Base-by-base conservation (phyloP, 1,140 invertebrate species). In the Lordiphosa mommai region DNA sequence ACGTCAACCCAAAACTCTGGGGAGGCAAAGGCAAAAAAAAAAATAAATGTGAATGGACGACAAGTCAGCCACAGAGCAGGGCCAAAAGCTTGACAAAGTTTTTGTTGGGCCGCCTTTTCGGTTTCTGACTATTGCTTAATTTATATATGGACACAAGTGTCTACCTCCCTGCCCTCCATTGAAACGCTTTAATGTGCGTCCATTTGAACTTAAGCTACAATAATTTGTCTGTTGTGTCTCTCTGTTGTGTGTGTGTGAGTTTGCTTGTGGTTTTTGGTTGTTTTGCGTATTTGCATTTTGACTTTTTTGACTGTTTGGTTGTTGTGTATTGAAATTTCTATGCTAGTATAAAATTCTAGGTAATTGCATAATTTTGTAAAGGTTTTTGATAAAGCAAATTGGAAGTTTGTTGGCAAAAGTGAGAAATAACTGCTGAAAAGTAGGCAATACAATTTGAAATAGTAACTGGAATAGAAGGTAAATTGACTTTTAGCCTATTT, bases 161-260 rank as follows among this genome's bases (percentile, higher is more conserved):
- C 17, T 23, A 1, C 20, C 27, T 10, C 7, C 9, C 9, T 10
- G 2, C 27, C n/a, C 13, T 32, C 29, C 17, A 20, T 40, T 17
- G 44, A 48, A 8, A 38, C 12, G 60, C 37, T 49, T 67, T 67
- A 67, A 67, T 67, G 52, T 67, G 64, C 40, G 61, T 44, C 53
- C 64, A 67, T 67, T 67, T 67, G 67, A 67, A 58, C 53, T 67
- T 58, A 59, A 67, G 63, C 64, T 58, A 67, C 46, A 66, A 66
- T 66, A 66, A 66, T 67, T 67, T 67, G 64, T 67, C 64, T 57
- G 32, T 43, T 44, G 34, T 56, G 20, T 30, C 17, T 20, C n/a
- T 23, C n/a, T 3, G 4, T 43, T 58, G 16, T 23, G 41, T 32
- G 33, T 40, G 20, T 34, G n/a, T 5, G 34, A 34, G 8, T 33